Percentiles rank a stretch among this genome's conserved stretches.
Evolutionary conservation across 2,113 vertebrate species (phyloP).

Genomic region (Scalopus aquaticus): DNA sequence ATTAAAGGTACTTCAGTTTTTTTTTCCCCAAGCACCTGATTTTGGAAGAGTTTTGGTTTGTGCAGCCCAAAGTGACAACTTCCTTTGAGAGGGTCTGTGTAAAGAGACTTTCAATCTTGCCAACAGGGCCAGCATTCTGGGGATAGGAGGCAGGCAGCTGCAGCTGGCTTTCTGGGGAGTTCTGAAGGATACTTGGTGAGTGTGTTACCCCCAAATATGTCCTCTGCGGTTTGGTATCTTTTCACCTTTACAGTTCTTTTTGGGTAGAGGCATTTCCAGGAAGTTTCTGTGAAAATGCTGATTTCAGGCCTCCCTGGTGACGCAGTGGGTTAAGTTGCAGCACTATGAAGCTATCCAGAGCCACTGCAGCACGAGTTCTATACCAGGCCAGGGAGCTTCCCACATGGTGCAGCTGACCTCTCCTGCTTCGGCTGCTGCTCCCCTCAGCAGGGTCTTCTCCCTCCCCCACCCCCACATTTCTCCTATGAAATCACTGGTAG

Average conservation of each 20-base stretch:
- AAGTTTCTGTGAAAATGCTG: constrained; percentile 21
- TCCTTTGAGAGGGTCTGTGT: constrained; percentile 82
- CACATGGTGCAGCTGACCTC: no score
- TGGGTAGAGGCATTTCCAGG: neutral
- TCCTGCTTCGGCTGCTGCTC: no score
- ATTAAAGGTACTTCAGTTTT: constrained; percentile 87
- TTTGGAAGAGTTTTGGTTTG: constrained; percentile 87
- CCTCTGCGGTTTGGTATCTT: neutral
- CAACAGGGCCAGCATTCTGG: constrained; percentile 47
- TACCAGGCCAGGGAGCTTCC: no score
- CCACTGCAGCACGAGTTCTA: no score
- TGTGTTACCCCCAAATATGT: neutral
- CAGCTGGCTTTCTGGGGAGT: neutral
- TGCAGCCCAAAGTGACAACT: constrained; percentile 85
- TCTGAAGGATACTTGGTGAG: neutral
- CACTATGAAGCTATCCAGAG: no score
- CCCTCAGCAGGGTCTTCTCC: no score
- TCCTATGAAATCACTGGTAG: neutral
- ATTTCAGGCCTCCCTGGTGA: no score
- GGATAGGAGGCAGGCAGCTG: neutral
- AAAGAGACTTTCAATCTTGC: constrained; percentile 78
- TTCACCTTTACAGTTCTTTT: neutral
- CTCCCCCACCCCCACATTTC: no score
- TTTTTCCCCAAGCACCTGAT: constrained; percentile 87
- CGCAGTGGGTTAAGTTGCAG: no score